Evolutionary conservation across 1,140 invertebrate species (phyloP), one percentile per base, ranked within the genome.

Genomic region (Drosophila nannoptera): DNA sequence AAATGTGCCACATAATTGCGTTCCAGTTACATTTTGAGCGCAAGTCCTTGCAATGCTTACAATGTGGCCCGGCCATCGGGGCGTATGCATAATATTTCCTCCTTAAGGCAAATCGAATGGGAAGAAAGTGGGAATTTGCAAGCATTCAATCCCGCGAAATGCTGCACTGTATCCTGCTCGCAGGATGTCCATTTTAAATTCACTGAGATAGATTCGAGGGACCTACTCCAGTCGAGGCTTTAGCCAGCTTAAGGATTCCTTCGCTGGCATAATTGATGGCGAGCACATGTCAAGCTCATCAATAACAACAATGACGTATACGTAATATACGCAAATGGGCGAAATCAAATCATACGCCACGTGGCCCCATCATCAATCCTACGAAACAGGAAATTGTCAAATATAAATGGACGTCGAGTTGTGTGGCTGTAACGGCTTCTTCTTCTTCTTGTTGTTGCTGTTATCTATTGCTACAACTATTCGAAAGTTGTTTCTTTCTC

Each of bases 1-100:
- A 58, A 78, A 75, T 72, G 72, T 82, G 78, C 75, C 73, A 84
- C 77, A 84, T 84, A 84, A 84, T 84, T 84, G 81, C 77, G 77
- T 72, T 80, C 73, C 73, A 81, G 81, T 86, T 86, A 86, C 73
- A 84, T 84, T 80, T 81, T 83, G 80, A 68, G 60, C 80, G 70
- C 80, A 78, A 68, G 75, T 75, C 60, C 14, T 50, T 60, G 49
- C 35, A 69, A 69, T 35, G 45, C 65, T 69, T 53, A 62, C 59
- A 71, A 55, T 60, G 58, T 74, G 74, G 53, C 40, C 32, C 40
- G 12, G 40, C 9, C 76, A 69, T 22, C 74, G 45, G 32, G 60
- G 60, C 69, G 75, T 62, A 70, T 83, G 80, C 73, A 76, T 78
- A 80, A 73, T 76, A 60, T 69, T 55, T 64, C 4, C 31, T 9